Base-by-base conservation (phyloP, 2,888 invertebrate genomes). In the Aplocera efformata region DNA sequence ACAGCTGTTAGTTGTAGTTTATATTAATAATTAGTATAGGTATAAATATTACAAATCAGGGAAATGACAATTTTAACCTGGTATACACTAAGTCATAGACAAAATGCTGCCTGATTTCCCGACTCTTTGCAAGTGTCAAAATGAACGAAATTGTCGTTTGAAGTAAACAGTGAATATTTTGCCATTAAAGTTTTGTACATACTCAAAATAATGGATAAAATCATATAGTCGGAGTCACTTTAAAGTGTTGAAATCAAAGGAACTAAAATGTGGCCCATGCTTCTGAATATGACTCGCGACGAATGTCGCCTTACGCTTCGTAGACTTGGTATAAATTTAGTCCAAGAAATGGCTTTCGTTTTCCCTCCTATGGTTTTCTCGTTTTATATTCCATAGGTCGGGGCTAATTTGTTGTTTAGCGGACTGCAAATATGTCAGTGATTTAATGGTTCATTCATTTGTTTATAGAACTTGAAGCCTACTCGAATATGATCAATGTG, bases 221-320 rank as follows among this genome's bases (percentile, higher is more conserved):
- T 76, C 72, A 67, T 79, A 67, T 77, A 79, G 74, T 72, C 63
- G 67, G 63, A 65, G 63, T 72, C 60, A 57, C 65, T 64, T 72
- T 66, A 60, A 58, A 60, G 73, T 76, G 76, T 70, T 67, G 45
- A 68, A 61, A 61, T 63, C 50, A 66, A 70, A 67, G 63, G 53
- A 60, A 58, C 67, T 52, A 85, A 75, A 67, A 89, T 89, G 88
- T 88, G 88, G 93, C 94, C 95, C 54, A 86, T 91, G 81, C 89
- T 93, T 53, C 88, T 94, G 60, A 94, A 96, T 88, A 92, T 96
- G 92, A 93, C 94, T 64, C 92, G 93, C 75, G 96, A 96, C 84
- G 96, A 97, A 83, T 96, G 96, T 82, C 93, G 94, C 80, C 92
- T 95, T 72, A 92, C 93, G 88, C 92, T 97, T 72, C 91, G 97